Evolutionary conservation across 2,888 invertebrate species (phyloP), one percentile per base, ranked within the genome.

Genomic region (Gnatocerus cornutus): DNA sequence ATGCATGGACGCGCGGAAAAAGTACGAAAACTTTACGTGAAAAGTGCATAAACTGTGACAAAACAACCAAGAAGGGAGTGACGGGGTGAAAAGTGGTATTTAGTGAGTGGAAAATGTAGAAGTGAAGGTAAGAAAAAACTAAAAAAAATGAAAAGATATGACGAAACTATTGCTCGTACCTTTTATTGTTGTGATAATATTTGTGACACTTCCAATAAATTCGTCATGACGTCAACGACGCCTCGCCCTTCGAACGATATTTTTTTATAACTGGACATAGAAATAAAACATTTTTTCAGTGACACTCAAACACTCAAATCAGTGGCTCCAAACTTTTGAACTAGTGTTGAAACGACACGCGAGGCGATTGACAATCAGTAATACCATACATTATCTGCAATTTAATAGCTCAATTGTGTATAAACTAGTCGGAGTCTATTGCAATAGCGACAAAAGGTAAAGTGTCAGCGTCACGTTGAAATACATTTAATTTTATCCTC

Each of bases 21-120:
- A 59, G 10, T 59, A 14, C 46, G 58, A 29, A 59, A 59, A 50
- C 14, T 53, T 53, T 33, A 13, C 37, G 53, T 37, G 48, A 8
- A 7, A 29, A 39, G 55, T 55, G 55, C 7, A 9, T 33, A 33
- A 37, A 29, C 16, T 29, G 12, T 13, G 12, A 12, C 30, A 14
- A 33, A 10, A 43, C 3, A 43, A 43, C n/a, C 6, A 43, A 43
- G 3, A 41, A 43, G 21, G 30, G 33, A 13, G 52, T 55, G 55
- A 14, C 12, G 12, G 6, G 3, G n/a, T 41, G 12, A 13, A n/a
- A 13, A n/a, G 41, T 12, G 41, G 10, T 46, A 14, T 46, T 12
- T 6, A 10, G 41, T 41, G 41, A 12, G 12, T 41, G 41, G 10
- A 41, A n/a, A 41, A n/a, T 41, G 6, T 12, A 2, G 7, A n/a